phyloP scores from a whole-genome alignment of 2,797 vertebrate genomes.

The Holocentrus rufus region DNA sequence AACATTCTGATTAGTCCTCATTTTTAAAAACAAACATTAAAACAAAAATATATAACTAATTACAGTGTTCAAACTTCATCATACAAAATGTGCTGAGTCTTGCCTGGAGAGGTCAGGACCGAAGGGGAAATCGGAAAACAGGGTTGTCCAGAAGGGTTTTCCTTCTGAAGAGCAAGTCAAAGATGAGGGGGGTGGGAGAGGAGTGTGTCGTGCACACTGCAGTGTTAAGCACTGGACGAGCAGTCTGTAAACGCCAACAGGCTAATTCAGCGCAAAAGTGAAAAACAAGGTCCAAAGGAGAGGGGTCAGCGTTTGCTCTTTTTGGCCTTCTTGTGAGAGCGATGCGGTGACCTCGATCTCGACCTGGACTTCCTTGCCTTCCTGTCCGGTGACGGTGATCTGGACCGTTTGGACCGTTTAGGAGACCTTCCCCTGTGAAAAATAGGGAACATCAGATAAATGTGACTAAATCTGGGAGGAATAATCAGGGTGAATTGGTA shows the following conservation, averaged over 20 bases:
- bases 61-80: conserved; percentile 80
- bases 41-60: conserved; percentile 82
- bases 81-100: conserved; percentile 79
- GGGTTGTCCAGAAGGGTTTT: conserved; percentile 35
- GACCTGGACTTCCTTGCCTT: conserved; percentile 78
- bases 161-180: conserved; percentile 44
- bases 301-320: conserved; percentile 84
- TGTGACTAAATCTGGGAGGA: conserved; percentile 2
- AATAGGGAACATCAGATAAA: background rate
- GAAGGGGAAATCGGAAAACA: conserved; percentile 39
- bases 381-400: conserved; percentile 78
- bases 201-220: conserved; percentile 30
- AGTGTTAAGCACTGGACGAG: conserved; percentile 30
- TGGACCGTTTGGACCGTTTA: conserved; percentile 81
- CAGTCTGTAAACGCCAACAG: conserved; percentile 39
- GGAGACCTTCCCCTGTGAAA: conserved; percentile 78
- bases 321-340: conserved; percentile 85
- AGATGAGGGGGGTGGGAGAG: conserved; percentile 53
- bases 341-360: conserved; percentile 81
- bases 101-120: conserved; percentile 60
- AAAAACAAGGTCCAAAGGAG: conserved; percentile 14
- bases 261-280: conserved; percentile 24
- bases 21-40: conserved; percentile 80
- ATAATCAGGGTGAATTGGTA: background rate
- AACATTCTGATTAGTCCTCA: conserved; percentile 68